Conservation (phyloP, 1,140 invertebrate genomes). For the Piezodorus guildinii region DNA sequence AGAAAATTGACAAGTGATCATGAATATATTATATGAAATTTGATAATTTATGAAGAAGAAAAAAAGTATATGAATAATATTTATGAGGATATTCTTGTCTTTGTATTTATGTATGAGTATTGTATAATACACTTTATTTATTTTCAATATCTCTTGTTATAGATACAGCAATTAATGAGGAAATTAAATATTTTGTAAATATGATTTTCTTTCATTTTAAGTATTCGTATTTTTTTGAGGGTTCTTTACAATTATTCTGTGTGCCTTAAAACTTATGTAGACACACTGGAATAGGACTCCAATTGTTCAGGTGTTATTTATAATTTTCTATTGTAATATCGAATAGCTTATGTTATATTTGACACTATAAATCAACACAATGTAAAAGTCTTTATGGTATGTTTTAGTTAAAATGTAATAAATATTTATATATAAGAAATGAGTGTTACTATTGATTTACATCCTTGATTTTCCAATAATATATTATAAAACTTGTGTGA, state of each 20-base stretch:
- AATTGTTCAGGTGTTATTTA: constrained; percentile 13
- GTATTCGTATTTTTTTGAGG: background rate
- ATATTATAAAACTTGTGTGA: no score
- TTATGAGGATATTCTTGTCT: background rate
- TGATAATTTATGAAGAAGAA: background rate
- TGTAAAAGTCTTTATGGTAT: constrained; percentile 14
- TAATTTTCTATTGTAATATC: constrained; percentile 16
- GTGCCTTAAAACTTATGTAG: constrained; percentile 12
- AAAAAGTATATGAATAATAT: background rate
- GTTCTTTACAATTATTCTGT: constrained; percentile 2
- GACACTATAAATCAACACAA: constrained; percentile 15
- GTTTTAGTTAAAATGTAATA: constrained; percentile 16
- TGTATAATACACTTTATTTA: constrained; percentile 15
- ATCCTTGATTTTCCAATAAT: no score
- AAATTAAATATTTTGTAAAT: constrained; percentile 8
- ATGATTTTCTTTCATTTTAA: constrained; percentile 3
- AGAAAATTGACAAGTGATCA: background rate
- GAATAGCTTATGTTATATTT: constrained; percentile 15
- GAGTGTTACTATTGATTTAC: no score
- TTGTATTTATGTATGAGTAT: constrained; percentile 4
- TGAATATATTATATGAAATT: constrained; percentile 3
- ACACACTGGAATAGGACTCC: constrained; percentile 13
- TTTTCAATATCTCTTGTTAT: background rate
- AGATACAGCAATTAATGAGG: background rate
- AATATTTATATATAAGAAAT: constrained; percentile 15